Conservation (phyloP, 2,113 vertebrate species). For the Eleginops maclovinus region DNA sequence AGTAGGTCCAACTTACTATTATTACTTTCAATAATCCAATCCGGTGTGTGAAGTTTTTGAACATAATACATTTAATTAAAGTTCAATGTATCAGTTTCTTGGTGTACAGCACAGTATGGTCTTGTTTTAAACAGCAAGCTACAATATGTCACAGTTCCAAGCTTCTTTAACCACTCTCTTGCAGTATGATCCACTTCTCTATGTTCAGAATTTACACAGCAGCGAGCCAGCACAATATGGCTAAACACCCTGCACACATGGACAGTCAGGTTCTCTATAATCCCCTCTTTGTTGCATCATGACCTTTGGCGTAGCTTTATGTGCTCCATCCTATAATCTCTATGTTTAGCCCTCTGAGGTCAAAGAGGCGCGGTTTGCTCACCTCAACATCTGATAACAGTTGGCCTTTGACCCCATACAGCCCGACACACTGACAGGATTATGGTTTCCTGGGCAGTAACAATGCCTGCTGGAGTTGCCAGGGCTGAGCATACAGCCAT, state of each 20-base stretch:
- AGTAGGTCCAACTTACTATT: too few relatives aligned
- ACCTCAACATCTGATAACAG: conserved; percentile 40
- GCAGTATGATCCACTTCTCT: not conserved
- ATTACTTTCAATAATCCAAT: too few relatives aligned
- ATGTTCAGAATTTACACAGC: not conserved
- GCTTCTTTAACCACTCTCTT: not conserved
- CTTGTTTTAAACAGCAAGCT: not conserved
- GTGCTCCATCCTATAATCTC: conserved; percentile 14
- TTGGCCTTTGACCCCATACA: conserved; percentile 38
- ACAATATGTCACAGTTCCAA: not conserved
- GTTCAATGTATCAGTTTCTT: too few relatives aligned
- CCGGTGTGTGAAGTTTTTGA: too few relatives aligned
- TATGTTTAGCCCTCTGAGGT: conserved; percentile 20
- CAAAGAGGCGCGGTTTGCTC: conserved; percentile 16
- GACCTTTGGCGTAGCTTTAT: conserved; percentile 9
- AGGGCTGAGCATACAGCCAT: not conserved
- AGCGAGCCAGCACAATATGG: not conserved
- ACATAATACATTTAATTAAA: too few relatives aligned
- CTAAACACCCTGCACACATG: not conserved
- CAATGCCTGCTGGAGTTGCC: conserved; percentile 22
- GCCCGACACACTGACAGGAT: conserved; percentile 40
- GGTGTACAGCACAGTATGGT: too few relatives aligned
- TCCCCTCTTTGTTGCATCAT: conserved; percentile 1
- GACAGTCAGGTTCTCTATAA: conserved; percentile 6
- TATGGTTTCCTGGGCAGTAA: conserved; percentile 30